Conservation (phyloP, 2,888 invertebrate species). For the Epinotia nisella region DNA sequence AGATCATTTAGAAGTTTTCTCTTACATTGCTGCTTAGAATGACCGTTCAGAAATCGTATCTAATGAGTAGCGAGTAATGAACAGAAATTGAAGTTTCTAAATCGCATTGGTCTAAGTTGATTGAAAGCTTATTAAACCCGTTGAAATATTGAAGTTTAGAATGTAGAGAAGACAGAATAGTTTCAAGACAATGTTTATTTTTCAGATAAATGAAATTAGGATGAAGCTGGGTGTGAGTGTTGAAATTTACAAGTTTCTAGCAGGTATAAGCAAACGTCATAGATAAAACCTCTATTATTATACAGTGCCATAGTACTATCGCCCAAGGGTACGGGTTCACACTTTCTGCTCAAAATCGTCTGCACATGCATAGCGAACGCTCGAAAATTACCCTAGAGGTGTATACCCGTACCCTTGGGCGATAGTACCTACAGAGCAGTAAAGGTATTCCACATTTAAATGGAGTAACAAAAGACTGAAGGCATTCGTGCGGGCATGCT, state of each 20-base stretch:
- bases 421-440: too few relatives aligned
- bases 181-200: neutral
- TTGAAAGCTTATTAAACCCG: neutral
- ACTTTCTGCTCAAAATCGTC: too few relatives aligned
- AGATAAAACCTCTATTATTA: neutral
- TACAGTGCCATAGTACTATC: neutral
- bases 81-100: neutral
- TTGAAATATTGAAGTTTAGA: constrained; percentile 9
- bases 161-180: constrained; percentile 1
- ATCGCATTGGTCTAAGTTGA: constrained; percentile 4
- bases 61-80: neutral
- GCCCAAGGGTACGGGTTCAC: too few relatives aligned
- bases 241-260: neutral
- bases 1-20: neutral
- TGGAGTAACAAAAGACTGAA: constrained; percentile 28
- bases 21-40: constrained; percentile 8
- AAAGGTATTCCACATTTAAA: constrained; percentile 38
- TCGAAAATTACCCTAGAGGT: too few relatives aligned
- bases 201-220: neutral
- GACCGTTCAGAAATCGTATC: neutral
- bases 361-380: too few relatives aligned
- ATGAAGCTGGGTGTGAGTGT: neutral
- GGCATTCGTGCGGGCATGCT: constrained; percentile 34
- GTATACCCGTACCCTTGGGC: too few relatives aligned
- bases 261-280: neutral